Evolutionary conservation across 2,888 invertebrate species (phyloP), one percentile per base, ranked within the genome.

Genomic region (Sinotaia quadrata): DNA sequence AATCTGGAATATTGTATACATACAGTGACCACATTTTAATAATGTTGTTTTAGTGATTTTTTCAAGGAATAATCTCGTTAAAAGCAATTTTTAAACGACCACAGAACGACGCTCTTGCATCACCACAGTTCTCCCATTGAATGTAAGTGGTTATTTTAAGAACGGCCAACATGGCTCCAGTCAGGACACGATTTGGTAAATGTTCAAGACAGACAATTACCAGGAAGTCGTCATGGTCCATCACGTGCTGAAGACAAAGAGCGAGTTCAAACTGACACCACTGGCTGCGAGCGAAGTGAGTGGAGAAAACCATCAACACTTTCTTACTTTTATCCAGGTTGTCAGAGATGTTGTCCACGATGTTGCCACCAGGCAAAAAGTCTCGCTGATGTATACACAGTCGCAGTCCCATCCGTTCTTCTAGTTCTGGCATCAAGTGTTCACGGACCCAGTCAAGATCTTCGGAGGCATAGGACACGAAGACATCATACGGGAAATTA

Each of bases 401-500:
- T 21, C 41, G 33, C 2, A 75, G 57, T 5, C 62, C 34, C 69
- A 47, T n/a, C 1, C 47, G 47, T 4, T 47, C 87, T 83, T 93
- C 93, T 10, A 93, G 87, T 58, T 91, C 91, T 0, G 92, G 92
- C 18, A 93, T 82, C 0, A 93, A 87, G 12, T 92, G 89, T 29
- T 92, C 91, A 58, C 92, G 81, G 3, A 93, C 91, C 92, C 93
- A 93, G 0, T 88, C 85, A 0, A 92, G 87, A 78, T 93, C 93
- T 51, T 91, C 90, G 59, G 92, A 91, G 79, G 92, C 92, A 76
- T 93, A 93, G 0, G 92, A 92, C 0, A 93, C 91, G 78, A 93
- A 93, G 0, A 92, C 91, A 72, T 93, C 93, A 78, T 92, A 93
- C n/a, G n/a, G n/a, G n/a, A n/a, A n/a, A n/a, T n/a, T n/a, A n/a